phyloP scores from a whole-genome alignment of 2,888 invertebrate species.

The Chaetogeoica ovagalla region DNA sequence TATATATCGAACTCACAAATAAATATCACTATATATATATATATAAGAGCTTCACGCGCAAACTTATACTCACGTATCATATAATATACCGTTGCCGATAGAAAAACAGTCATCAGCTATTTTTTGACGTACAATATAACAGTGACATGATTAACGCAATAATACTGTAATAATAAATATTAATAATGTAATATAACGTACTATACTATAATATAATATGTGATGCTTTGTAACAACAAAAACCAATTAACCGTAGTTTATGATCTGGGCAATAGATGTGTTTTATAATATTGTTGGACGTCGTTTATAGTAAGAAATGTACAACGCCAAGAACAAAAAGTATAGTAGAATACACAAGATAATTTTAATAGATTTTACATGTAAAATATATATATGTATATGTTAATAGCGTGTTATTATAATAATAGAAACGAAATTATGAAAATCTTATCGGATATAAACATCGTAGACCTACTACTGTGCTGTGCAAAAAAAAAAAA shows the following conservation, averaged over 20 bases:
- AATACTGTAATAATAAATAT: too few species aligned
- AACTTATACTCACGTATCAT: too few species aligned
- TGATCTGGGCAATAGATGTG: too few species aligned
- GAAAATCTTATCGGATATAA: conserved; percentile 22
- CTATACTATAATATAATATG: too few species aligned
- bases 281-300: conserved; percentile 17
- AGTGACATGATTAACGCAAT: neutral
- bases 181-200: too few species aligned
- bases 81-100: too few species aligned
- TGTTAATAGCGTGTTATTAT: neutral
- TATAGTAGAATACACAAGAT: too few species aligned
- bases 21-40: too few species aligned
- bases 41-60: too few species aligned
- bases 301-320: neutral
- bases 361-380: too few species aligned
- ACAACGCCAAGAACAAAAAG: neutral
- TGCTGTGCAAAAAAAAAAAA: conserved; percentile 5
- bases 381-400: too few species aligned
- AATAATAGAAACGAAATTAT: conserved; percentile 27
- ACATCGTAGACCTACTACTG: conserved; percentile 34
- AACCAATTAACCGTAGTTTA: conserved; percentile 1
- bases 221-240: neutral
- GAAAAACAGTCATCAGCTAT: too few species aligned
- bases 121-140: neutral
- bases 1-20: neutral